Evolutionary conservation across 2,888 invertebrate species (phyloP).

Genomic region (Eristalis arbustorum): DNA sequence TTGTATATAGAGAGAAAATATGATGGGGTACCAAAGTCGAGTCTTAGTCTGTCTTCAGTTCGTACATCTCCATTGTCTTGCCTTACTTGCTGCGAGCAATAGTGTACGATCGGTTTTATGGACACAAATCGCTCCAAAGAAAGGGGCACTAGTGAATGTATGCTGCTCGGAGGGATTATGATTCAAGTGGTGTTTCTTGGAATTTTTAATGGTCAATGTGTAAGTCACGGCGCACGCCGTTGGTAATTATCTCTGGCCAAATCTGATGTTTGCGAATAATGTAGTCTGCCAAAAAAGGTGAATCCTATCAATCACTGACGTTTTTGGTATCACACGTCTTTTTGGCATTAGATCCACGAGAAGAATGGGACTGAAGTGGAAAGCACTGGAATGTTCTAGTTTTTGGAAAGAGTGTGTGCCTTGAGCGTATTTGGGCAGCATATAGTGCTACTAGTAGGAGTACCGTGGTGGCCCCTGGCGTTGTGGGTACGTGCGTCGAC

Average conservation of each 20-base stretch:
- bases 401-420: background rate
- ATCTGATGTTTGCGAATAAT: background rate
- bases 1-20: no score
- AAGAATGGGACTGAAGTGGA: background rate
- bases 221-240: background rate
- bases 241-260: background rate
- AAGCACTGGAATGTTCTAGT: background rate
- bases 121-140: background rate
- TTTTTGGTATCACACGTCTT: no score
- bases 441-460: no score
- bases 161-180: background rate
- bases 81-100: background rate
- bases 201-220: background rate
- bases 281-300: background rate
- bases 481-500: no score
- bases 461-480: no score
- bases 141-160: background rate
- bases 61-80: conserved; percentile 3
- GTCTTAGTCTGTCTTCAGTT: conserved; percentile 7
- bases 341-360: background rate
- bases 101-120: conserved; percentile 34
- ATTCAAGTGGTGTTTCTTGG: conserved; percentile 1
- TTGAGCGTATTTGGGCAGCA: no score
- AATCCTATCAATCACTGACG: background rate
- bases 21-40: conserved; percentile 13